Conservation (phyloP, 2,888 invertebrate genomes). For the Steromphala cineraria region DNA sequence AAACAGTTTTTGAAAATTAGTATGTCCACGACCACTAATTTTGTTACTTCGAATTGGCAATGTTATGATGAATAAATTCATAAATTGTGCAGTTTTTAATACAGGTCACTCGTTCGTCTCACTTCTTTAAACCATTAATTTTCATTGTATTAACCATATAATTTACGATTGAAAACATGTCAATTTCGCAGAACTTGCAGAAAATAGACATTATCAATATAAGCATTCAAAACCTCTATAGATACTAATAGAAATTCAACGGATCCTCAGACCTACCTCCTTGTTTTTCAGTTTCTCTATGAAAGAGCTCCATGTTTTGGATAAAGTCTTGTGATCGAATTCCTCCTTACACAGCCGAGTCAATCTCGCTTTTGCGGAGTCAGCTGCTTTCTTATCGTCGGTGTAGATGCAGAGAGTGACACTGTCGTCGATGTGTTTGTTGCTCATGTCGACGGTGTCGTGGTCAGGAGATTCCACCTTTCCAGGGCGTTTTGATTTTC, state of each 20-base stretch:
- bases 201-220: too few species aligned
- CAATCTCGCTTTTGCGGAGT: not conserved
- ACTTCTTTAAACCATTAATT: too few species aligned
- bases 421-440: not conserved
- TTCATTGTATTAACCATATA: too few species aligned
- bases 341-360: not conserved
- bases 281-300: conserved; percentile 8
- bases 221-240: not conserved
- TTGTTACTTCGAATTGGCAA: too few species aligned
- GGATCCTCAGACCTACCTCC: not conserved
- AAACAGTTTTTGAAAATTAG: too few species aligned
- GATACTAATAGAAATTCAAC: not conserved
- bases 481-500: not conserved
- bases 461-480: not conserved
- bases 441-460: not conserved
- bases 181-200: too few species aligned
- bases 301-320: not conserved
- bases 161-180: too few species aligned
- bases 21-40: too few species aligned
- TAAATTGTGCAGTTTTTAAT: too few species aligned
- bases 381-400: not conserved
- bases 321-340: conserved; percentile 9
- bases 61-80: too few species aligned
- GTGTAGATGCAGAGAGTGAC: conserved; percentile 3
- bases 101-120: too few species aligned